Percentiles rank a stretch among this genome's conserved stretches.
Evolutionary conservation across 2,888 invertebrate genomes (phyloP).

Genomic region (Odontocerum albicorne): DNA sequence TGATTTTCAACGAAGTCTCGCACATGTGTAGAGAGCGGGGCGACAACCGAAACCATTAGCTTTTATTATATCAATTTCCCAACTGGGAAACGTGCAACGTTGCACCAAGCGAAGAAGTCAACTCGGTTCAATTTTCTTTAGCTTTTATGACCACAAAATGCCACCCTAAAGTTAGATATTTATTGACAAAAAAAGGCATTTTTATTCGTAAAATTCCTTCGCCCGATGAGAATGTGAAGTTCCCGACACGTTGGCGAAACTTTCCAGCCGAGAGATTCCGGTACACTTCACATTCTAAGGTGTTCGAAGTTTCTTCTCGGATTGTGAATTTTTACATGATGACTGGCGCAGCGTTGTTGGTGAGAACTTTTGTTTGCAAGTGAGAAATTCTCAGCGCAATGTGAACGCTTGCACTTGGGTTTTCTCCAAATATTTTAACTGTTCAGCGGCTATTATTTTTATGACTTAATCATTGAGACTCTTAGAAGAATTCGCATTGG

Average conservation of each 20-base stretch:
- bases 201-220: slow-evolving; percentile 10
- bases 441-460: too few relatives aligned
- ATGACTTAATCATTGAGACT: too few relatives aligned
- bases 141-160: slow-evolving; percentile 18
- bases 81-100: slow-evolving; percentile 8
- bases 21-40: slow-evolving; percentile 9
- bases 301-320: not conserved
- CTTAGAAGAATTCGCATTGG: too few relatives aligned
- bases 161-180: slow-evolving; percentile 19
- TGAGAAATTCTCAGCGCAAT: not conserved
- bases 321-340: slow-evolving; percentile 2
- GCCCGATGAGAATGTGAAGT: slow-evolving; percentile 9
- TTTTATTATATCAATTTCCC: slow-evolving; percentile 8
- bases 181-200: slow-evolving; percentile 27
- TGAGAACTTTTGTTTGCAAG: not conserved
- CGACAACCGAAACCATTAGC: not conserved
- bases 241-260: not conserved
- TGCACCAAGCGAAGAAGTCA: slow-evolving; percentile 5
- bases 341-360: not conserved
- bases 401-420: not conserved
- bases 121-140: slow-evolving; percentile 21
- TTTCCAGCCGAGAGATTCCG: not conserved
- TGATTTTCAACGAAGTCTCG: not conserved
- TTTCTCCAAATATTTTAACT: not conserved
- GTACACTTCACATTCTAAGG: slow-evolving; percentile 21